Base-by-base conservation (phyloP, 2,113 vertebrate genomes). In the Ictalurus furcatus region DNA sequence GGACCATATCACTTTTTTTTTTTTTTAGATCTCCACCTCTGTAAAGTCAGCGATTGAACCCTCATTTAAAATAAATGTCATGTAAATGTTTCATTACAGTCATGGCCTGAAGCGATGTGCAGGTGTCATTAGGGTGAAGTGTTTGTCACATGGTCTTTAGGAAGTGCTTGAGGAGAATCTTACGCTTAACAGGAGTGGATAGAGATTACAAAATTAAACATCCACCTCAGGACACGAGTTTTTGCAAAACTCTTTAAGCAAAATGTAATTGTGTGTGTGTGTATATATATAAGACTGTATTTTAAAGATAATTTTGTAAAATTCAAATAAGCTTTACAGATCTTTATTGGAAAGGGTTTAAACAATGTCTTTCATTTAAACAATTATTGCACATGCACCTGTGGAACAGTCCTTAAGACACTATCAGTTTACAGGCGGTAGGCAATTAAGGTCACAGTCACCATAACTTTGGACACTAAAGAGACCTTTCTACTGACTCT, bases 31-130 rank as follows among this genome's bases (percentile, higher is more conserved):
- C 44, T 7, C 23, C 74, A 6, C 34, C 67, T 88, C 52, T 48
- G 34, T 85, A 19, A 74, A 81, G 37, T 63, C 59, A 56, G 37
- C 16, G 59, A 59, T 73, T 88, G 65, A 82, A 88, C 52, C 86
- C 48, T 90, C 74, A 34, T 69, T 67, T 87, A 76, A 88, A 56
- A 85, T 79, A 85, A 89, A 91, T 89, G 88, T 88, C 90, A 79
- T 54, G 76, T 79, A 79, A 79, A 91, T 86, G 34, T 84, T 88
- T 86, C 56, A 89, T 85, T 78, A 61, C 86, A 61, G 23, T 61
- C n/a, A 82, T 82, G 74, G 73, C 90, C 88, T 44, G 12, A 56
- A 86, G 86, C 74, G 25, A 59, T 58, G 59, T 2, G 71, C 48
- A 83, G 76, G 87, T 89, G 88, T 86, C 86, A 84, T 76, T 71